A percentile compares a stretch with the other conserved stretches of the same genome.
Evolutionary conservation across 1,140 invertebrate species (phyloP).

Genomic region (Drosophila takahashii): DNA sequence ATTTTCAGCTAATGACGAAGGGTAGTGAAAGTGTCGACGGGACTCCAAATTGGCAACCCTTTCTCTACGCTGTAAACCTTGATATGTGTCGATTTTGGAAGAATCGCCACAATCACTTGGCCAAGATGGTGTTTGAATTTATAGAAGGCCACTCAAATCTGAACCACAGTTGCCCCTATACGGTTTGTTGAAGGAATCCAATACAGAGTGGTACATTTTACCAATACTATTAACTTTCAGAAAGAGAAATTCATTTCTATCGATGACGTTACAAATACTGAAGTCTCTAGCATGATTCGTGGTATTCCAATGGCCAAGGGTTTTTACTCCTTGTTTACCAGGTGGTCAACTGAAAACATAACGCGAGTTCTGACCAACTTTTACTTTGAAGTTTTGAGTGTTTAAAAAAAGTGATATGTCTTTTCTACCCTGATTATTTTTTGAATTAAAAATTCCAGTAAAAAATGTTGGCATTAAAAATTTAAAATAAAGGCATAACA

Average conservation of each 20-base stretch:
- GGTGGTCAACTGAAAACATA: slow-evolving; percentile 17
- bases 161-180: slow-evolving; percentile 52
- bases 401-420: not conserved
- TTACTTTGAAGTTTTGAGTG: slow-evolving; percentile 23
- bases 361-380: slow-evolving; percentile 11
- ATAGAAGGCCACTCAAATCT: slow-evolving; percentile 28
- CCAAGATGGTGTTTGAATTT: slow-evolving; percentile 26
- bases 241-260: slow-evolving; percentile 31
- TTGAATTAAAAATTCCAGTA: no score
- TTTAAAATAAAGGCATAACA: no score
- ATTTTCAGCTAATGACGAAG: slow-evolving; percentile 18
- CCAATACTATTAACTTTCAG: not conserved
- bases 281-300: slow-evolving; percentile 14
- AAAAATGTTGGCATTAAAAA: no score
- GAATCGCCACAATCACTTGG: slow-evolving; percentile 29
- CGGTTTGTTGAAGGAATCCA: slow-evolving; percentile 9
- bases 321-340: slow-evolving; percentile 16
- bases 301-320: slow-evolving; percentile 32
- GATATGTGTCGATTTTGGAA: slow-evolving; percentile 36
- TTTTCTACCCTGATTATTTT: not conserved
- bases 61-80: slow-evolving; percentile 29
- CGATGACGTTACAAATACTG: slow-evolving; percentile 36
- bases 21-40: not conserved
- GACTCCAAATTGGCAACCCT: slow-evolving; percentile 29
- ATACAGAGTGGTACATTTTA: no score